Evolutionary conservation across 2,888 invertebrate species (phyloP).

Genomic region (Tenthredo mesomela): DNA sequence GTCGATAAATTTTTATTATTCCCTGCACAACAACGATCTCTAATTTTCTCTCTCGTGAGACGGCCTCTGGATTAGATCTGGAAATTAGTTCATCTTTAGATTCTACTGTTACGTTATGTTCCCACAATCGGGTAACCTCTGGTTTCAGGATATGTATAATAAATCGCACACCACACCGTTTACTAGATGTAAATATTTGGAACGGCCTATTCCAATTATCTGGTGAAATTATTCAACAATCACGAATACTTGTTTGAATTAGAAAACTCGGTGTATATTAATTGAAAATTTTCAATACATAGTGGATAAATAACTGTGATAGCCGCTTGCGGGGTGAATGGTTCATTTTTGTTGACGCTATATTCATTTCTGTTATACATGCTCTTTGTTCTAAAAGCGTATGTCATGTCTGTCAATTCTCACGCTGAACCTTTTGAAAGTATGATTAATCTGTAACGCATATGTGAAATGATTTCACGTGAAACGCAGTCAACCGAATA

Average conservation of each 20-base stretch:
- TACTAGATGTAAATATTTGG: background rate
- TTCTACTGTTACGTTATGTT: background rate
- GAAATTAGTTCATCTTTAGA: background rate
- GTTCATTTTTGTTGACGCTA: background rate
- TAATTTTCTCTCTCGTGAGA: background rate
- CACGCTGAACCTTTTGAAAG: background rate
- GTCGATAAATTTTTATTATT: background rate
- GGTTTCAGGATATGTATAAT: background rate
- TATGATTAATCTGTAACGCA: conserved; percentile 23
- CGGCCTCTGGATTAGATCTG: background rate
- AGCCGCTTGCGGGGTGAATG: background rate
- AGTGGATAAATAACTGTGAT: background rate
- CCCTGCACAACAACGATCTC: background rate
- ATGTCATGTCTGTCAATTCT: background rate
- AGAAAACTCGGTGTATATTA: background rate
- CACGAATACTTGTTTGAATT: background rate
- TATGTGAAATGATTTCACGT: background rate
- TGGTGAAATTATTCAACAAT: background rate
- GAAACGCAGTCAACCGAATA: conserved; percentile 22
- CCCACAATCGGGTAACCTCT: background rate
- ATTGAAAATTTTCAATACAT: background rate
- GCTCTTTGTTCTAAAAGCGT: background rate
- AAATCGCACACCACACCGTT: background rate
- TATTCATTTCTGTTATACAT: background rate
- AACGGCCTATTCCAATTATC: background rate